Evolutionary conservation across 2,113 vertebrate genomes (phyloP).

Genomic region (Megaceryle maxima): DNA sequence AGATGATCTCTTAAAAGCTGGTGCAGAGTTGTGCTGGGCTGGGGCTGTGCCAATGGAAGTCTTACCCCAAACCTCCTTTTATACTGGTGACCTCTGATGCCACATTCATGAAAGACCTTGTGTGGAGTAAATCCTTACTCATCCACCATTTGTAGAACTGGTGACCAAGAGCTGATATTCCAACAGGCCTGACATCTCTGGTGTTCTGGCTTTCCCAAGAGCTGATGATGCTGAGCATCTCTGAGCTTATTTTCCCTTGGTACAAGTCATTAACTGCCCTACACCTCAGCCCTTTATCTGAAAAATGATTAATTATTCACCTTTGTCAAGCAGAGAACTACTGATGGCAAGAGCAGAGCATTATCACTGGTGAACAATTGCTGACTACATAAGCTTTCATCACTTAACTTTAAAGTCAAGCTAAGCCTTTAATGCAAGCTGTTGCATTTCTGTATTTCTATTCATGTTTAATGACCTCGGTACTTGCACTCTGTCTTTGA

Average conservation of each 20-base stretch:
- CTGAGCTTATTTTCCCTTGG: not conserved
- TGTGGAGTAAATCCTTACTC: not conserved
- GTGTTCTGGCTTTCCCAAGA: not conserved
- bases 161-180: not conserved
- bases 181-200: not conserved
- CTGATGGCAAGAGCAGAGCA: not conserved
- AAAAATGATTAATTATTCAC: slow-evolving; percentile 40
- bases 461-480: slow-evolving; percentile 53
- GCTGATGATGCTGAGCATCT: not conserved
- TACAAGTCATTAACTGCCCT: not conserved
- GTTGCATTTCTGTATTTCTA: slow-evolving; percentile 59
- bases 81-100: not conserved
- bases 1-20: not conserved
- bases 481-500: slow-evolving; percentile 45
- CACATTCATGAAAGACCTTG: not conserved
- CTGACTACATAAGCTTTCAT: slow-evolving; percentile 44
- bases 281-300: not conserved
- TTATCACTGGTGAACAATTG: slow-evolving; percentile 28
- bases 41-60: not conserved
- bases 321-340: not conserved
- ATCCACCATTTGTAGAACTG: not conserved
- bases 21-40: rapidly evolving
- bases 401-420: slow-evolving; percentile 41
- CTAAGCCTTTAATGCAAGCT: slow-evolving; percentile 57
- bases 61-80: not conserved